phyloP scores from a whole-genome alignment of 2,888 invertebrate genomes.

The Phytoseiulus persimilis region DNA sequence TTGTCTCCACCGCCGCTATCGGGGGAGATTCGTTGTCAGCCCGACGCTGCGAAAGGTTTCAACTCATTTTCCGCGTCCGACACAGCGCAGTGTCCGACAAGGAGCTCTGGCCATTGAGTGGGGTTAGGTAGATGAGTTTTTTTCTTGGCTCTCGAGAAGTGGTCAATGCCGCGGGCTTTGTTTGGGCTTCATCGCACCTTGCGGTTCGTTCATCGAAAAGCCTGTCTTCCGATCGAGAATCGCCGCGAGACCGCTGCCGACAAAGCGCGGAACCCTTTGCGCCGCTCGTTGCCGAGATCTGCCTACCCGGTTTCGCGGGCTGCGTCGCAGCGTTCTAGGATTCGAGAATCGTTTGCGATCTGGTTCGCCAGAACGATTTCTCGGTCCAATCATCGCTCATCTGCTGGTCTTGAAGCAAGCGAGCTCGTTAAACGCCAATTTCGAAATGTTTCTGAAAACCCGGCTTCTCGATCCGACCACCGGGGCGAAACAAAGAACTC shows the following conservation, averaged over 20 bases:
- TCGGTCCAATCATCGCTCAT: constrained; percentile 24
- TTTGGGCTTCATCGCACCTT: no score
- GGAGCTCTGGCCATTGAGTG: not conserved
- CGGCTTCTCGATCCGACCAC: not conserved
- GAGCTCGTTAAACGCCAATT: constrained; percentile 38
- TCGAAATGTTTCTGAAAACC: not conserved
- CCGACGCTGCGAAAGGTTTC: not conserved
- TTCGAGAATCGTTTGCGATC: not conserved
- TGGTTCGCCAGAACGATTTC: constrained; percentile 21
- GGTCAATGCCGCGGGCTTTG: no score
- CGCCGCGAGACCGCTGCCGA: not conserved
- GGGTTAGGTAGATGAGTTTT: not conserved
- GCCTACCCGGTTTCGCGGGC: not conserved
- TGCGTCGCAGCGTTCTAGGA: not conserved
- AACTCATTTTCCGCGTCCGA: not conserved
- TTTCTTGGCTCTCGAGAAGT: no score
- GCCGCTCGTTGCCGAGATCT: not conserved
- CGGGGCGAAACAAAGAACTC: not conserved
- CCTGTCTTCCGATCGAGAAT: no score
- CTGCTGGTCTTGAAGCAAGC: not conserved
- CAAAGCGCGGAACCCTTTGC: not conserved
- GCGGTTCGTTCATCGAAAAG: no score
- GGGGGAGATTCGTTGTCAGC: not conserved
- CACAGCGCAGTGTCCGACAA: not conserved
- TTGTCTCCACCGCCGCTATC: not conserved